Base-by-base conservation (phyloP, 1,140 invertebrate genomes). In the Lithobius niger region DNA sequence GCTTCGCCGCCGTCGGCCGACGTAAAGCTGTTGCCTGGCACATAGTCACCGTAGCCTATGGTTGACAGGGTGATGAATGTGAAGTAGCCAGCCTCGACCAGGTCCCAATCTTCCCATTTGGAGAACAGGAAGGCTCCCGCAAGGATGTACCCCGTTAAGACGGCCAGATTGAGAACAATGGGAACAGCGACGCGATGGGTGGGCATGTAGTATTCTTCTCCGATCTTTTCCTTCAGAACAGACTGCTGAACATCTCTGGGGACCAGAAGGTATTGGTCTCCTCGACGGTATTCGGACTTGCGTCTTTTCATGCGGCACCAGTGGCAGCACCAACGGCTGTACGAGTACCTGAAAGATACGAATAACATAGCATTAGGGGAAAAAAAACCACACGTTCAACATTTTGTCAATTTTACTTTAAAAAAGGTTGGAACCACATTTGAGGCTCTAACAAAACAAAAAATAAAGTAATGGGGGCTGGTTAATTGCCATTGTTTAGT, bases 1-100 rank as follows among this genome's bases (percentile, higher is more conserved):
- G 43, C 40, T 2, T 42, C 31, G 44, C 44, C 57, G 28, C 43
- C 21, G 45, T n/a, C n/a, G n/a, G n/a, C n/a, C n/a, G n/a, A n/a
- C n/a, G n/a, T n/a, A n/a, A 63, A 59, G 31, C 60, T 56, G 21
- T 55, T 57, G 4, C 71, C 73, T n/a, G 74, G 74, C 4, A 72
- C 68, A 55, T 71, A 67, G 60, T 76, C 73, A 48, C 73, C 74
- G 55, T 75, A 75, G 15, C 74, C 75, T 44, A 74, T 71, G 24
- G 73, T 76, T 25, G 72, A 65, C 26, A 75, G 62, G 1, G 73
- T 74, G 40, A 74, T 72, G 56, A 74, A 76, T 45, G 71, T 69
- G 56, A 75, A 75, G 58, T 75, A 75, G 28, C 67, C 65, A 22
- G 73, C 67, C 48, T 73, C 65, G 27, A 71, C 61, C 22, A 74